Conservation (phyloP, 2,113 vertebrate genomes). For the Onychorhynchus coronatus region DNA sequence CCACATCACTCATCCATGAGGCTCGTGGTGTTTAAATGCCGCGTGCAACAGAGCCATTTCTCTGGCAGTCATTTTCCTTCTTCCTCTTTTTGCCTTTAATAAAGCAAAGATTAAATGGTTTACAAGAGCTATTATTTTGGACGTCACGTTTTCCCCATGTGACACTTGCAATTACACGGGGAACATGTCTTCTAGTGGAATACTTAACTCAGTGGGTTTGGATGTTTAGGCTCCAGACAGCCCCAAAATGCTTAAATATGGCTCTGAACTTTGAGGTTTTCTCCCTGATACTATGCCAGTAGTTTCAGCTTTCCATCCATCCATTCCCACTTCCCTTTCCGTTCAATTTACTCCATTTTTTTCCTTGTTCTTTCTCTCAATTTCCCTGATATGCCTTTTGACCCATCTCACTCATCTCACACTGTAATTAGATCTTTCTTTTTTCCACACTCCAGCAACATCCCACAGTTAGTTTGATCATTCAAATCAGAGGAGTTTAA, state of each 20-base stretch:
- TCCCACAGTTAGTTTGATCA: background rate
- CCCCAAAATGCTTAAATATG: background rate
- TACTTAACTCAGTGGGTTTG: background rate
- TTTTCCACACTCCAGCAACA: background rate
- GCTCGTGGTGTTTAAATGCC: conserved; percentile 37
- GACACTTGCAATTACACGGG: background rate
- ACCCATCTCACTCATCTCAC: background rate
- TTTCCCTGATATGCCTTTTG: background rate
- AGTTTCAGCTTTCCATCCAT: background rate
- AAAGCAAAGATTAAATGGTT: conserved; percentile 23
- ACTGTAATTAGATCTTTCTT: background rate
- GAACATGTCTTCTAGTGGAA: background rate
- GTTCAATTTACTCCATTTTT: background rate
- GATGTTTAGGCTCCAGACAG: background rate
- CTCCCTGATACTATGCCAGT: background rate
- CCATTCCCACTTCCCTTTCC: background rate
- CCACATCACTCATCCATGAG: background rate
- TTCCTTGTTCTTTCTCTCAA: background rate
- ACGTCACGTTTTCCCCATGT: background rate
- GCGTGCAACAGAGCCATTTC: background rate
- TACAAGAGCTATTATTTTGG: background rate
- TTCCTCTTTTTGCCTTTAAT: background rate
- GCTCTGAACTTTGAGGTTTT: background rate
- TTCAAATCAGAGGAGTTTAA: background rate
- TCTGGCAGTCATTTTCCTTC: background rate